Base-by-base conservation (phyloP, 2,113 vertebrate species). In the Gadus macrocephalus region DNA sequence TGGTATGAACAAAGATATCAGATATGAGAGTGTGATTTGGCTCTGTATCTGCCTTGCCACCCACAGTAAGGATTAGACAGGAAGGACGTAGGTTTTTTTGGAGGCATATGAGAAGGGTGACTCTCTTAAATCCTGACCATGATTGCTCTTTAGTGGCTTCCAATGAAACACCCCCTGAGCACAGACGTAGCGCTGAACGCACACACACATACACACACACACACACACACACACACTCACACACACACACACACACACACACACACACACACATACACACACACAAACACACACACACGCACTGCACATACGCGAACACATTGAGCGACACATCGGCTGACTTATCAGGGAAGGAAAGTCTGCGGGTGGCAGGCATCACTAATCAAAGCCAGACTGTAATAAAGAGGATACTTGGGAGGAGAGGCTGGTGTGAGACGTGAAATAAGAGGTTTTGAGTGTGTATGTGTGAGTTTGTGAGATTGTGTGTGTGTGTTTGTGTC, bases 391-490 rank as follows among this genome's bases (percentile, higher is more conserved):
- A 83, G 81, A 35, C 72, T 61, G n/a, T 64, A 66, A 81, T 83
- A 83, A 85, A 85, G 76, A 82, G 76, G 70, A 83, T 83, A 81
- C 78, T 68, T 63, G 72, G 67, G 35, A 83, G 65, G 60, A 58
- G 53, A 63, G 53, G 14, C 42, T 14, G 42, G 42, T 49, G 42
- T 14, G 42, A 49, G 42, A 49, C 42, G 12, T 49, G 42, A 11
- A 2, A 12, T 42, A 49, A 49, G 42, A 9, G 42, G 42, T 49
- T 49, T 14, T 9, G 42, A 49, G 42, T 49, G 42, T 49, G 42
- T 9, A 14, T 49, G 42, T 14, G 42, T 42, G 38, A 6, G 38
- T 42, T 6, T 42, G 38, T 42, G 38, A 8, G 38, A 1, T 6
- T 42, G 38, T 42, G 38, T 42, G 38, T 42, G 38, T 42, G 42